A percentile compares a stretch with the other conserved stretches of the same genome.
Conservation (phyloP, 2,797 vertebrate species). For the Sparidentex hasta region DNA sequence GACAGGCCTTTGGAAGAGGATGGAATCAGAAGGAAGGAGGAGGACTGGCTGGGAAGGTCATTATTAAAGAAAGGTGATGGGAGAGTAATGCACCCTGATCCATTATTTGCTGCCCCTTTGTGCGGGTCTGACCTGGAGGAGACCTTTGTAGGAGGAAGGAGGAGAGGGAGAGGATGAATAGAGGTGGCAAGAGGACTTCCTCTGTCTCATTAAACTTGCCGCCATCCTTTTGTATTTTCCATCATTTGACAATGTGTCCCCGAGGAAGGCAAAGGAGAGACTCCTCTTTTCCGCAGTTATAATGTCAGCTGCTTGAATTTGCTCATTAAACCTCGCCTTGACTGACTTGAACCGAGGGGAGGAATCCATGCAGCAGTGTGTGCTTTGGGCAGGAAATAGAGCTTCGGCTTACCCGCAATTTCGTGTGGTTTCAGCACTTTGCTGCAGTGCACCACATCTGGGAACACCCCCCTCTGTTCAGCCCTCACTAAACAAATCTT, state of each 20-base stretch:
- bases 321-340: slow-evolving; percentile 46
- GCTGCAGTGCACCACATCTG: background rate
- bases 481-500: slow-evolving; percentile 36
- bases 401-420: background rate
- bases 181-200: slow-evolving; percentile 33
- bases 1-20: slow-evolving; percentile 38
- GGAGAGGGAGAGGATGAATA: slow-evolving; percentile 30
- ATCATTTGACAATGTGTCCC: slow-evolving; percentile 54
- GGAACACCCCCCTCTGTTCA: slow-evolving; percentile 13
- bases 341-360: slow-evolving; percentile 39
- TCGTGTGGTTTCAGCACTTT: background rate
- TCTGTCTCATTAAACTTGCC: slow-evolving; percentile 62
- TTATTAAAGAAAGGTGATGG: slow-evolving; percentile 55
- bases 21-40: slow-evolving; percentile 8
- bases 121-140: slow-evolving; percentile 42
- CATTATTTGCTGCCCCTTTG: slow-evolving; percentile 64
- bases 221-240: slow-evolving; percentile 47
- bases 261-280: slow-evolving; percentile 11
- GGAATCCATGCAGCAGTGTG: slow-evolving; percentile 10
- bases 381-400: slow-evolving; percentile 16
- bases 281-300: slow-evolving; percentile 33
- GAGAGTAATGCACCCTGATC: slow-evolving; percentile 40
- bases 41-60: slow-evolving; percentile 37
- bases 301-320: slow-evolving; percentile 41
- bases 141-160: slow-evolving; percentile 30